phyloP scores from a whole-genome alignment of 2,888 invertebrate genomes.

The Idaea biselata region DNA sequence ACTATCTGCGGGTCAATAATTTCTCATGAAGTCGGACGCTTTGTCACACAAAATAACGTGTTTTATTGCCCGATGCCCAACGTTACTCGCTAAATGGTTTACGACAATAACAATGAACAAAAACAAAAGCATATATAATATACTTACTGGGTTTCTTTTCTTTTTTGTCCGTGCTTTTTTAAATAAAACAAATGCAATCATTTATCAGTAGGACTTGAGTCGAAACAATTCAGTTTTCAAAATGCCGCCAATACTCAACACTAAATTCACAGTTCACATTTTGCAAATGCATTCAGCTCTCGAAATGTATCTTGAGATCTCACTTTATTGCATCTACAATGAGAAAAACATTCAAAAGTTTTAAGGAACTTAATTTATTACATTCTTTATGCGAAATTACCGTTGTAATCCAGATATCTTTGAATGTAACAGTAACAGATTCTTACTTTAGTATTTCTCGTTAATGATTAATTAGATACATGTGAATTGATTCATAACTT shows the following conservation, averaged over 20 bases:
- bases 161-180: neutral
- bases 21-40: conserved; percentile 78
- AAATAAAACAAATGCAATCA: conserved; percentile 20
- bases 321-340: conserved; percentile 22
- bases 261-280: conserved; percentile 48
- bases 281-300: conserved; percentile 32
- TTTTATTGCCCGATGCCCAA: conserved; percentile 66
- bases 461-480: conserved; percentile 42
- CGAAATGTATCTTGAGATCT: conserved; percentile 19
- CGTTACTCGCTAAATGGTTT: conserved; percentile 74
- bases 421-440: neutral
- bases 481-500: conserved; percentile 74
- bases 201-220: conserved; percentile 59
- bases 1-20: conserved; percentile 79
- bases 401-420: neutral
- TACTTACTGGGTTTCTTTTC: conserved; percentile 39
- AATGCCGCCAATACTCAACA: conserved; percentile 50
- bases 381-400: conserved; percentile 11
- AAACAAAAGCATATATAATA: conserved; percentile 69
- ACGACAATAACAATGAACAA: conserved; percentile 79
- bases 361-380: conserved; percentile 15
- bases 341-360: conserved; percentile 17
- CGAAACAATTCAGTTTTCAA: conserved; percentile 59
- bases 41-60: conserved; percentile 80
- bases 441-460: conserved; percentile 12